These are phyloP conservation scores for Trialeurodes vaporariorum DNA, from an alignment of 1,140 invertebrate genomes.

Conservation along the genomic window DNA sequence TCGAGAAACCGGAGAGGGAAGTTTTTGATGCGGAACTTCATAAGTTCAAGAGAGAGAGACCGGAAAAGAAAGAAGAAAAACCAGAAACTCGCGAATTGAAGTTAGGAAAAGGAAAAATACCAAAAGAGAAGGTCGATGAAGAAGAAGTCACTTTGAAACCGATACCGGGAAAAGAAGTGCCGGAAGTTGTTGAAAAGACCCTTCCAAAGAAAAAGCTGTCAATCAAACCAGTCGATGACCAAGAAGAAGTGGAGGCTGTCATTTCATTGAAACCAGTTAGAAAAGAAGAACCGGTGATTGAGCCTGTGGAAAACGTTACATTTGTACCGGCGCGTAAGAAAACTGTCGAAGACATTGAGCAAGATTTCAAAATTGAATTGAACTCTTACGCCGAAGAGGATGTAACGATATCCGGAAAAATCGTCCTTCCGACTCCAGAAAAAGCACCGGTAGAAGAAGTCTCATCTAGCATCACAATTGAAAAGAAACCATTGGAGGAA, in stretches of 20 bases:
- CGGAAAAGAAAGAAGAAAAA: conserved; percentile 17
- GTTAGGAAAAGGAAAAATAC: conserved; percentile 22
- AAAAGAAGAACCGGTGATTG: not conserved
- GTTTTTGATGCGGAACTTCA: conserved; percentile 10
- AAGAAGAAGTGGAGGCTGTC: conserved; percentile 23
- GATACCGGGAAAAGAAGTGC: conserved; percentile 27
- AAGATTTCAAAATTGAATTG: conserved; percentile 13
- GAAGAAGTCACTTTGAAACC: conserved; percentile 27
- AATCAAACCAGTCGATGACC: not conserved
- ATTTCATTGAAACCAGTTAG: conserved; percentile 20
- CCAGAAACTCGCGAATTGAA: conserved; percentile 15
- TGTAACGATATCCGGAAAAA: not conserved
- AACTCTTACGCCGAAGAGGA: not conserved
- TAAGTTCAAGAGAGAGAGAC: conserved; percentile 17
- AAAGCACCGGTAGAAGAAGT: conserved; percentile 9
- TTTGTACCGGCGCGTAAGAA: not conserved
- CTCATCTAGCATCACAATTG: not conserved
- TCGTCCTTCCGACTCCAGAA: not conserved
- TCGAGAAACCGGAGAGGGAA: conserved; percentile 27
- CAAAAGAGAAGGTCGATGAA: conserved; percentile 23
- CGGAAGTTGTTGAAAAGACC: conserved; percentile 23
- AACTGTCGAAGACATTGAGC: not conserved
- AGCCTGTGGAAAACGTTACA: conserved; percentile 4
- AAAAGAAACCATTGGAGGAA: conserved; percentile 8
- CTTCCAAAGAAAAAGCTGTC: conserved; percentile 20